These are phyloP conservation scores for Cotesia vestalis DNA, from an alignment of 1,140 invertebrate species.

Conservation along the genomic window DNA sequence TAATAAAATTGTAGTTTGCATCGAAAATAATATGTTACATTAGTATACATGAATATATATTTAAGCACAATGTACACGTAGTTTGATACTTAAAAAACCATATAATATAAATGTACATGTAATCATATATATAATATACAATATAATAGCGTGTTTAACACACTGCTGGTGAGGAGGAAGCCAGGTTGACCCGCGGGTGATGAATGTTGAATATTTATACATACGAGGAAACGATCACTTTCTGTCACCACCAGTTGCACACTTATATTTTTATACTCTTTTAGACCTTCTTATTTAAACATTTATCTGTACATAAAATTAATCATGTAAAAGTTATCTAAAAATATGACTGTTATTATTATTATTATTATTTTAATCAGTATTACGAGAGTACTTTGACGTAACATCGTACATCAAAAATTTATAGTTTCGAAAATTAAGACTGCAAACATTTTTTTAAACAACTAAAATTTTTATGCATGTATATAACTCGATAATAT, in stretches of 20 bases:
- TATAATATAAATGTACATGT: neutral
- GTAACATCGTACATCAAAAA: too few species aligned
- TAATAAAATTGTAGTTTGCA: neutral
- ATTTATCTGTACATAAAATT: neutral
- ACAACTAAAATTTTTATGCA: too few species aligned
- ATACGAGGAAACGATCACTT: conserved; percentile 47
- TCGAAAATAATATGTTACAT: neutral
- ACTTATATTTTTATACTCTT: neutral
- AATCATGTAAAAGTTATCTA: too few species aligned
- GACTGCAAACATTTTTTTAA: too few species aligned
- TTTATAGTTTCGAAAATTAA: too few species aligned
- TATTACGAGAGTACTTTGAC: too few species aligned
- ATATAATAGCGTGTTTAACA: conserved; percentile 12
- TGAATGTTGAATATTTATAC: conserved; percentile 43
- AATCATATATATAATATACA: neutral
- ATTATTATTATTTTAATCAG: neutral
- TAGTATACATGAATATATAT: conserved; percentile 6
- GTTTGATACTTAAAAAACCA: neutral
- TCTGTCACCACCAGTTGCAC: conserved; percentile 3
- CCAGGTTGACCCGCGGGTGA: conserved; percentile 48
- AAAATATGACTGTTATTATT: neutral
- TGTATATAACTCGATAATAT: too few species aligned
- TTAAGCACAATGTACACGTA: neutral
- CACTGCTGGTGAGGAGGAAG: conserved; percentile 41
- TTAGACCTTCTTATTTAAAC: neutral